Conservation (phyloP, 2,888 invertebrate genomes). For the Choristoneura rosaceana region DNA sequence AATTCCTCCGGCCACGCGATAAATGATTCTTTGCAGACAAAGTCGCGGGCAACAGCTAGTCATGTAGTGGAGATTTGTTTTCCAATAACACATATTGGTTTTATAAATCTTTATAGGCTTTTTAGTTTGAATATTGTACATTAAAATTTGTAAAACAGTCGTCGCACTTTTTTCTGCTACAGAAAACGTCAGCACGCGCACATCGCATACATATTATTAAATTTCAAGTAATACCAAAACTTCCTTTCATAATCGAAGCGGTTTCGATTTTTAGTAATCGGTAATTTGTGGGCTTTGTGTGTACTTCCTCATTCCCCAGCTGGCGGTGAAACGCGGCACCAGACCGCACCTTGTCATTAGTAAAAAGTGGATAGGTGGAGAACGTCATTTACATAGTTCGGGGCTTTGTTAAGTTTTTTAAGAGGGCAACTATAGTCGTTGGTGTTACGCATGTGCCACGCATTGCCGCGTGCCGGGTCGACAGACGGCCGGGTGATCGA, state of each 20-base stretch:
- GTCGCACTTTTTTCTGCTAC: slow-evolving; percentile 40
- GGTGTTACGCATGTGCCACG: slow-evolving; percentile 56
- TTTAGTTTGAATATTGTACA: too few species aligned
- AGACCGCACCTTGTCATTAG: slow-evolving; percentile 71
- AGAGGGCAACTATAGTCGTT: slow-evolving; percentile 48
- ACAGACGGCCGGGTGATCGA: slow-evolving; percentile 36
- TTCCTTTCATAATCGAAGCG: slow-evolving; percentile 52
- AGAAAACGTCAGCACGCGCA: slow-evolving; percentile 70
- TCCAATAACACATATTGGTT: too few species aligned
- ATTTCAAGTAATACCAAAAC: slow-evolving; percentile 52
- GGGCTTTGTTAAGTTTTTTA: slow-evolving; percentile 68
- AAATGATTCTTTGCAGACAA: too few species aligned
- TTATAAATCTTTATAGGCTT: too few species aligned
- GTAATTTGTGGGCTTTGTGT: slow-evolving; percentile 68
- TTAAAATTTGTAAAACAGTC: too few species aligned
- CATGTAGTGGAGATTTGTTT: too few species aligned
- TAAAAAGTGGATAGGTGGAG: slow-evolving; percentile 70
- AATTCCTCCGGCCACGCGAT: too few species aligned
- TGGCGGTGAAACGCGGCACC: slow-evolving; percentile 73
- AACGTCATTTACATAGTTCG: slow-evolving; percentile 67
- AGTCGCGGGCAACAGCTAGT: too few species aligned
- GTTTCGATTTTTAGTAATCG: slow-evolving; percentile 71
- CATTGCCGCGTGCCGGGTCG: slow-evolving; percentile 57
- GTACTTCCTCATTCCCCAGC: slow-evolving; percentile 76
- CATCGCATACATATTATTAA: slow-evolving; percentile 61